Conservation (phyloP, 2,888 invertebrate species). For the Cyclophora punctaria region DNA sequence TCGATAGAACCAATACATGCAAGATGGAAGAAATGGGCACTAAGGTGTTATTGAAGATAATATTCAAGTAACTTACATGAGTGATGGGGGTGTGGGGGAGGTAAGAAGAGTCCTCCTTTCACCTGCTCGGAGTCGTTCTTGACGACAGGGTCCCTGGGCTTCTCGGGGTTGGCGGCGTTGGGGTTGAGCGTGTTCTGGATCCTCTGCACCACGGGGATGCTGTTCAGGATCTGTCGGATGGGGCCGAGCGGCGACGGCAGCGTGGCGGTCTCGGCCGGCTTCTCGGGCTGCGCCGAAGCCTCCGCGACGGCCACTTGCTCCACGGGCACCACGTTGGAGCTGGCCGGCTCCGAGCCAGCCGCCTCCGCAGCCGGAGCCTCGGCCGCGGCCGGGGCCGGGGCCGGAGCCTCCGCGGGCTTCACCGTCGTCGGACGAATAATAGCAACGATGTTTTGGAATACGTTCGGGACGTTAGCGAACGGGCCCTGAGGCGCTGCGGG, state of each 20-base stretch:
- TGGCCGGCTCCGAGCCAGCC: neutral
- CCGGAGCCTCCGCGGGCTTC: neutral
- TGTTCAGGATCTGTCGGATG: conserved; percentile 37
- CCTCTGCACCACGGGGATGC: conserved; percentile 30
- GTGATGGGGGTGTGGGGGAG: neutral
- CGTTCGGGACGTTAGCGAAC: neutral
- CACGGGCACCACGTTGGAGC: conserved; percentile 5
- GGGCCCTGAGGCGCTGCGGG: neutral
- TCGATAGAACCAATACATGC: conserved; percentile 5
- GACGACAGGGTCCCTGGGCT: conserved; percentile 32
- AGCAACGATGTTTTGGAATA: neutral
- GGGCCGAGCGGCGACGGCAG: conserved; percentile 25
- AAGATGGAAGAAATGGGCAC: neutral
- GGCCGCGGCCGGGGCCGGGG: neutral
- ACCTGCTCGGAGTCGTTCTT: conserved; percentile 22
- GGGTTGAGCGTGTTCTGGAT: conserved; percentile 24
- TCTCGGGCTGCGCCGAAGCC: too few species aligned
- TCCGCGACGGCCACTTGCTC: too few species aligned
- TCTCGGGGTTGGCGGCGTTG: conserved; percentile 26
- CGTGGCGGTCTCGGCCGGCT: neutral
- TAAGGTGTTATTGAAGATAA: too few species aligned
- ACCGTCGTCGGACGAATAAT: neutral
- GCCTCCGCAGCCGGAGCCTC: neutral
- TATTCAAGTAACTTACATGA: neutral
- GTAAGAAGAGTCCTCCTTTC: conserved; percentile 20